Conservation (phyloP, 2,888 invertebrate species). For the Cephus rjabovi region DNA sequence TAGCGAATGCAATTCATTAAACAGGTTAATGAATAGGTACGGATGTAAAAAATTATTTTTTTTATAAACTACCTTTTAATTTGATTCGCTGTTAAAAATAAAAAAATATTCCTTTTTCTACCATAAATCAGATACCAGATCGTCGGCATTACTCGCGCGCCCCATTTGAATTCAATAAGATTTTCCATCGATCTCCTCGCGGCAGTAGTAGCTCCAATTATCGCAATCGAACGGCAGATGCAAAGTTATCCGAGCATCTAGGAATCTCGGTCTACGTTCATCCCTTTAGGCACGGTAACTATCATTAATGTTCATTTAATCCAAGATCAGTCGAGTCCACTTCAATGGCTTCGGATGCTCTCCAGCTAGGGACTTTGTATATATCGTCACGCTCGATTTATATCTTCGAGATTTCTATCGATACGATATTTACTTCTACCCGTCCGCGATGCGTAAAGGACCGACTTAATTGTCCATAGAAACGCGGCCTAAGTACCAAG, state of each 20-base stretch:
- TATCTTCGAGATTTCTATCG: constrained; percentile 55
- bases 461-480: neutral
- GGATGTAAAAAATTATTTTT: neutral
- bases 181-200: constrained; percentile 30
- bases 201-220: constrained; percentile 51
- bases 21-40: neutral
- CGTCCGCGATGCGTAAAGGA: neutral
- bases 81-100: neutral
- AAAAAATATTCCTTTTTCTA: neutral
- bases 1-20: neutral
- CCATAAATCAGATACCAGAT: neutral
- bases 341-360: neutral
- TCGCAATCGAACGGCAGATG: constrained; percentile 60
- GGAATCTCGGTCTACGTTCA: constrained; percentile 47
- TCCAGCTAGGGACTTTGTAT: neutral
- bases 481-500: neutral
- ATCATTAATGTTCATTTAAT: constrained; percentile 40
- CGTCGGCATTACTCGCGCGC: constrained; percentile 9
- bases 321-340: constrained; percentile 11
- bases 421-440: constrained; percentile 5
- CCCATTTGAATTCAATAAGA: constrained; percentile 39
- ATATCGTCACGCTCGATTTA: constrained; percentile 53
- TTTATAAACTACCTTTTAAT: neutral
- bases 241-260: constrained; percentile 62
- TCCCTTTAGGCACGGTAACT: constrained; percentile 33